Base-by-base conservation (phyloP, 2,113 vertebrate genomes). In the Murina feae region DNA sequence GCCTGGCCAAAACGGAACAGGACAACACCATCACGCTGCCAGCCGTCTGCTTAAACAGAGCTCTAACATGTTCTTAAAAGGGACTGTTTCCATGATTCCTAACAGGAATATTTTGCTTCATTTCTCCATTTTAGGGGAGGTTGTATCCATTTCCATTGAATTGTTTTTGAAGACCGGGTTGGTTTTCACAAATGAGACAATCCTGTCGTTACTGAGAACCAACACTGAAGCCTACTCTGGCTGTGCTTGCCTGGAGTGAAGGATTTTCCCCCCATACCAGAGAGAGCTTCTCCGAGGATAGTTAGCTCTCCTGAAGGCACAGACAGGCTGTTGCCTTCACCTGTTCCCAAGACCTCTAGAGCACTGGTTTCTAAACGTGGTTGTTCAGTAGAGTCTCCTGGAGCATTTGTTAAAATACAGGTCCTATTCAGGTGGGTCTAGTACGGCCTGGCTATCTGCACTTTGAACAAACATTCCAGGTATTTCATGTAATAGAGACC, bases 91-190 rank as follows among this genome's bases (percentile, higher is more conserved):
- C 97, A 0, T 94, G 97, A 98, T 98, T 98, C 98, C 98, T 98
- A 96, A 97, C 95, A 95, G 98, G 98, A 98, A 98, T 98, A 89
- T 96, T 97, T 96, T 96, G 92, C 95, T 97, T 97, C 97, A 83
- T 98, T 98, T 98, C 98, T 98, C 98, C 98, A 97, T 98, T 98
- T 98, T 98, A 97, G 97, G 98, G 98, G 98, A 98, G 98, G 96
- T 92, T 71, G 20, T 97, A 94, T 37, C 95, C 93, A 86, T 97
- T 98, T 97, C 91, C 96, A 96, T 3, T 93, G 94, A 58, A 83
- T 60, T 95, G 92, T 95, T 81, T 79, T 79, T 79, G 91, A 97
- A 44, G 76, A 18, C 94, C 86, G 1, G 66, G 85, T 97, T 97
- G 66, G 84, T 96, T 96, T 97, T 96, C 94, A 89, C 95, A 98